Evolutionary conservation across 2,888 invertebrate genomes (phyloP), one percentile per base, ranked within the genome.

Genomic region (Taenaris catops): DNA sequence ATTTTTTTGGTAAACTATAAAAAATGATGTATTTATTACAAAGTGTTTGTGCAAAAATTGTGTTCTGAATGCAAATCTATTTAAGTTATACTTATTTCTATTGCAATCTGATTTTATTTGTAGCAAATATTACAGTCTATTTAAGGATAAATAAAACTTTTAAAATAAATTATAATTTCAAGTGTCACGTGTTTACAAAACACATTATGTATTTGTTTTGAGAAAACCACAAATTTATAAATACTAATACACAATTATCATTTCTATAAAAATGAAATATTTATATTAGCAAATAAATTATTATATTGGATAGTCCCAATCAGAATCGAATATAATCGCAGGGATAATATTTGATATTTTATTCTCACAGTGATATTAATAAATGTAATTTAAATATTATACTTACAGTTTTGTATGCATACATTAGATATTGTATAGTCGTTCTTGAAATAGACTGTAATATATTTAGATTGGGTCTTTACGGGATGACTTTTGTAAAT

Each of bases 401-500:
- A n/a, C n/a, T n/a, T n/a, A n/a, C n/a, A n/a, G n/a, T 5, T 11
- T 8, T 20, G 14, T 25, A 24, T 14, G 2, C 4, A 14, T 3
- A 14, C 4, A 14, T 14, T 14, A 3, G 14, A 14, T 14, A 14
- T 3, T 14, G 14, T 1, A 17, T 17, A 17, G 4, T 17, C 3
- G 8, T 11, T 33, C 24, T 18, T 25, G 21, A 28, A 54, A 62
- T 57, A 53, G 45, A 55, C 49, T 56, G 46, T 49, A 53, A 40
- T 52, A 38, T 34, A 38, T 63, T 58, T 69, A 68, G 56, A 63
- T 68, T 65, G 80, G 83, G 81, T 76, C 67, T 75, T n/a, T 73
- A 83, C 70, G 84, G 83, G 79, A 76, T 64, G 72, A 67, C 58
- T 55, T n/a, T 62, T 86, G 84, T 84, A 84, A 73, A 84, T 86